Base-by-base conservation (phyloP, 2,797 vertebrate species). In the Myotis myotis region DNA sequence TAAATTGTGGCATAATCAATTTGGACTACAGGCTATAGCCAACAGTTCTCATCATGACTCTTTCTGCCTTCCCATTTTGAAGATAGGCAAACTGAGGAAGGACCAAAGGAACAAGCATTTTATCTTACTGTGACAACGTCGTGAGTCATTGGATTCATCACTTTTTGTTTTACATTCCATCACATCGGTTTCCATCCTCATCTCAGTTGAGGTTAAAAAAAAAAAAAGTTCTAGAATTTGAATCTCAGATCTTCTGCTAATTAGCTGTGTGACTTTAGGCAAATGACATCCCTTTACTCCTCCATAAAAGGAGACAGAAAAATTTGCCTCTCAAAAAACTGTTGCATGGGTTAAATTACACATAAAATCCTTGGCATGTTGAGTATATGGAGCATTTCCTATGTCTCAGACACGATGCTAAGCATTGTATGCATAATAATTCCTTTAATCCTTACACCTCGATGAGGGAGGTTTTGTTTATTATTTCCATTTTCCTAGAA, bases 401-500 rank as follows among this genome's bases (percentile, higher is more conserved):
- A 12, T 19, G 20, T n/a, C 75, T 90, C 36, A n/a, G 76, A 80
- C 12, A 81, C 11, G 25, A 41, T 6, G 5, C 30, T 68, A 64
- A 87, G 33, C 30, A 41, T 11, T 66, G 20, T n/a, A 20, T 76
- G 6, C 57, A 38, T 19, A 49, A 74, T 82, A 84, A 44, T 71
- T 90, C 38, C 74, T 62, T 95, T 88, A 71, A 87, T 79, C 38
- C 82, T 95, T 62, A 83, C 33, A 92, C 49, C 2, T 47, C 49
- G 23, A 20, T 25, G 8, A 93, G 20, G 17, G 3, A 66, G 38
- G 12, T 33, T 53, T n/a, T 47, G 13, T 83, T 76, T 76, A 71
- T 55, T 88, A 55, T 70, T 81, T 20, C 5, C 36, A 22, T 90
- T 92, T 95, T 85, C 55, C 83, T 89, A 74, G 70, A 93, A 91